Evolutionary conservation across 2,888 invertebrate species (phyloP).

Genomic region (Hymenopus coronatus): DNA sequence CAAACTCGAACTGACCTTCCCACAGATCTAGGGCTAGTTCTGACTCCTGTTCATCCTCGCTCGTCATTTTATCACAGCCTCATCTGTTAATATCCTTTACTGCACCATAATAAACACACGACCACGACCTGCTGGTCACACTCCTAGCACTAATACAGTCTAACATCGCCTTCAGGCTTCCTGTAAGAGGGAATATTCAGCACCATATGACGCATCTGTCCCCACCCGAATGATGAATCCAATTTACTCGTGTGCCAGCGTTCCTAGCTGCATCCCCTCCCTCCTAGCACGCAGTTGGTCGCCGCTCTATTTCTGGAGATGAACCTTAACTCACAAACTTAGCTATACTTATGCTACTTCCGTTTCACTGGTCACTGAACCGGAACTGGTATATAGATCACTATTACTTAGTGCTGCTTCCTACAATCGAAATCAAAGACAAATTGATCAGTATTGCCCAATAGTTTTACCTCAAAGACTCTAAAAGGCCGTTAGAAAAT

Average conservation of each 20-base stretch:
- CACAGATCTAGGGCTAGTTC: constrained; percentile 84
- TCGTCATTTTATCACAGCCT: constrained; percentile 27
- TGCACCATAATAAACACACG: background rate
- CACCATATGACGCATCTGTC: background rate
- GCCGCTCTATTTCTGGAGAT: constrained; percentile 11
- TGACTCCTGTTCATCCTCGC: constrained; percentile 33
- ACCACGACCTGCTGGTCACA: background rate
- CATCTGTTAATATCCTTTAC: background rate
- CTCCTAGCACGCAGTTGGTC: background rate
- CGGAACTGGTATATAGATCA: background rate
- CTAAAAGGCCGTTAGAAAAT: too few relatives aligned
- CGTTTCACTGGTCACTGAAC: background rate
- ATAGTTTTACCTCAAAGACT: too few relatives aligned
- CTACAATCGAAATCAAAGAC: background rate
- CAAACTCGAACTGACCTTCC: constrained; percentile 85
- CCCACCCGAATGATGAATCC: background rate
- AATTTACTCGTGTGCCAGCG: background rate
- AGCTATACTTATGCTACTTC: background rate
- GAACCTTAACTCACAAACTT: constrained; percentile 4
- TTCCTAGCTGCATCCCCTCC: background rate
- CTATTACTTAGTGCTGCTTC: background rate
- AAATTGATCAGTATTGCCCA: too few relatives aligned
- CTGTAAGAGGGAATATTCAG: background rate
- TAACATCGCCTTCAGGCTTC: too few relatives aligned
- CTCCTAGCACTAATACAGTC: constrained; percentile 51